These are phyloP conservation scores for Eurosta solidaginis DNA, from an alignment of 1,140 invertebrate species.

Conservation along the genomic window DNA sequence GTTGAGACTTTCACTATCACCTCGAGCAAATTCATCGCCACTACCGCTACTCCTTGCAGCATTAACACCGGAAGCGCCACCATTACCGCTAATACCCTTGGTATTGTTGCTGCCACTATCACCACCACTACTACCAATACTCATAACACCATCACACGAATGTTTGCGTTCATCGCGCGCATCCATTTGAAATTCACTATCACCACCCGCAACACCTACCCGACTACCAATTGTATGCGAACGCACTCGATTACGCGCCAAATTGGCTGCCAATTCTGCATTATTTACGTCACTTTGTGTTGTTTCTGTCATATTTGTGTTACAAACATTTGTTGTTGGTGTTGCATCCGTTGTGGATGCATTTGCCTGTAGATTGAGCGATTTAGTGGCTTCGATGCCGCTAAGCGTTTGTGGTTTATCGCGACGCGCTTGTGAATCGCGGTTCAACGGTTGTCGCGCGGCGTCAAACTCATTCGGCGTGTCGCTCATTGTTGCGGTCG, in stretches of 20 bases:
- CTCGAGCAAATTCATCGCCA: conserved; percentile 48
- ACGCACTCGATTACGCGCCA: conserved; percentile 38
- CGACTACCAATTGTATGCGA: conserved; percentile 33
- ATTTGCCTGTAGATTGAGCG: conserved; percentile 19
- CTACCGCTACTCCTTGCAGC: conserved; percentile 33
- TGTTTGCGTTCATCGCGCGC: conserved; percentile 45
- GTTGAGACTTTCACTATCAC: conserved; percentile 48
- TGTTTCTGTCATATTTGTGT: neutral
- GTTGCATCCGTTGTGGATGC: neutral
- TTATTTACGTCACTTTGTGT: neutral
- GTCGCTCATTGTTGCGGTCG: conserved; percentile 4
- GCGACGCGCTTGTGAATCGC: conserved; percentile 38
- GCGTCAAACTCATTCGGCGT: neutral
- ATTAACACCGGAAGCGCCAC: neutral
- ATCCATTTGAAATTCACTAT: neutral
- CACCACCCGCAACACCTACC: neutral
- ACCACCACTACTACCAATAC: neutral
- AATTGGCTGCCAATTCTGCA: neutral
- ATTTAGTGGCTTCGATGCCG: conserved; percentile 39
- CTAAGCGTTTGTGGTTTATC: conserved; percentile 51
- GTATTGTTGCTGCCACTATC: neutral
- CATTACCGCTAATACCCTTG: conserved; percentile 37
- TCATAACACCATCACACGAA: conserved; percentile 44
- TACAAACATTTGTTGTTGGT: no score
- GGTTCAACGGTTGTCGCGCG: neutral